Evolutionary conservation across 2,797 vertebrate genomes (phyloP).

Genomic region (Amblyraja radiata): DNA sequence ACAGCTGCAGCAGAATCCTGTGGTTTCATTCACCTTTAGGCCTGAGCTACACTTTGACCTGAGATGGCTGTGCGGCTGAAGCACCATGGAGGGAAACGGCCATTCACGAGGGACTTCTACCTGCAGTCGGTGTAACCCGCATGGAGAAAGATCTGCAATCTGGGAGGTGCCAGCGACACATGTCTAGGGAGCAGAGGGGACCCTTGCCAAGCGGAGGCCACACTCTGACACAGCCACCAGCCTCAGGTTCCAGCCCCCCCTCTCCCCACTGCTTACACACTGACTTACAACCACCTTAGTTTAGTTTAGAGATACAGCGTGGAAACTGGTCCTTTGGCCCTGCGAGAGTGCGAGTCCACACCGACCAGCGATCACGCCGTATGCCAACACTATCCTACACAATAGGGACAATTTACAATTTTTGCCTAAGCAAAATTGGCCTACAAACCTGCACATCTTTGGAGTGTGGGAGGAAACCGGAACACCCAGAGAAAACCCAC

Average conservation of each 20-base stretch:
- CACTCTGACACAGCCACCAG: not conserved
- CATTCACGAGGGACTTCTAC: not conserved
- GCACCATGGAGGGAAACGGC: not conserved
- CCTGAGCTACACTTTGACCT: not conserved
- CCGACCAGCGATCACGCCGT: no score
- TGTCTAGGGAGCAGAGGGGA: not conserved
- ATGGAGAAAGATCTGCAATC: not conserved
- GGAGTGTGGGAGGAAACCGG: no score
- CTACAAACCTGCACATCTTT: no score
- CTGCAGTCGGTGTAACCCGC: no score
- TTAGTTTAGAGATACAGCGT: no score
- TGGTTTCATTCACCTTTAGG: not conserved
- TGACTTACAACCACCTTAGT: not conserved
- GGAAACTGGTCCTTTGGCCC: no score
- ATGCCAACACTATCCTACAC: no score
- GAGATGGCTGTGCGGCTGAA: not conserved
- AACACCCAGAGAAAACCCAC: no score
- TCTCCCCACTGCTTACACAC: not conserved
- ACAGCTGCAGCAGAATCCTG: not conserved
- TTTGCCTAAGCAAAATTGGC: no score
- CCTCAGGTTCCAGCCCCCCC: not conserved
- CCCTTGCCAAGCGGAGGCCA: not conserved
- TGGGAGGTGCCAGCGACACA: not conserved
- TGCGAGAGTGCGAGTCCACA: no score
- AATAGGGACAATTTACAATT: no score